phyloP scores from a whole-genome alignment of 2,797 vertebrate genomes.

The Peromyscus aztecus region DNA sequence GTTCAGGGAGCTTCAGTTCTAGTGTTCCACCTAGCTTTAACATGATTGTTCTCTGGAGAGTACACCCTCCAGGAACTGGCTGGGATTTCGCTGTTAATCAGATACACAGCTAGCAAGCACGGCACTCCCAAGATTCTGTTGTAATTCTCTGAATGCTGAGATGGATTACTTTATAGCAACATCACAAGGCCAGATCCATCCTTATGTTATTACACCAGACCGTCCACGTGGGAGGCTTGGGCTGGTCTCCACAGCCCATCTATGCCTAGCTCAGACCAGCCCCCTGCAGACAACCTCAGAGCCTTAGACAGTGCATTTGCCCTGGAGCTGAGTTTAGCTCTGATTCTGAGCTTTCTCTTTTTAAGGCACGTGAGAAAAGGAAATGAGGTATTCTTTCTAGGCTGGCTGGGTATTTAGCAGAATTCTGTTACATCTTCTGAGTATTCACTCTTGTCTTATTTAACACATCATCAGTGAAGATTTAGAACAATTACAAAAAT shows the following conservation, averaged over 20 bases:
- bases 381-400: background rate
- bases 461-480: background rate
- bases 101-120: background rate
- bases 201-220: background rate
- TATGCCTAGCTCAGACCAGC: background rate
- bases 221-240: accelerated
- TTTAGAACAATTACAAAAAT: slow-evolving; percentile 4
- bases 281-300: background rate
- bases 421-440: background rate
- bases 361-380: background rate
- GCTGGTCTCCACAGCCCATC: background rate
- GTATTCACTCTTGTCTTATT: background rate
- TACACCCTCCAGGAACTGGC: background rate
- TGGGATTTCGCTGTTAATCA: background rate
- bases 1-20: background rate
- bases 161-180: background rate
- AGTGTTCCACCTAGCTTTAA: background rate
- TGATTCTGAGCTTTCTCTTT: background rate
- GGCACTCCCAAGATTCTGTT: background rate
- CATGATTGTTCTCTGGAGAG: background rate
- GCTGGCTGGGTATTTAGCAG: background rate
- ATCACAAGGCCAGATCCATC: background rate
- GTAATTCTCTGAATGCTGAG: background rate
- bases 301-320: background rate
- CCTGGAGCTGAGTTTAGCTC: background rate